phyloP scores from a whole-genome alignment of 2,113 vertebrate genomes.

The Poicephalus meyeri region DNA sequence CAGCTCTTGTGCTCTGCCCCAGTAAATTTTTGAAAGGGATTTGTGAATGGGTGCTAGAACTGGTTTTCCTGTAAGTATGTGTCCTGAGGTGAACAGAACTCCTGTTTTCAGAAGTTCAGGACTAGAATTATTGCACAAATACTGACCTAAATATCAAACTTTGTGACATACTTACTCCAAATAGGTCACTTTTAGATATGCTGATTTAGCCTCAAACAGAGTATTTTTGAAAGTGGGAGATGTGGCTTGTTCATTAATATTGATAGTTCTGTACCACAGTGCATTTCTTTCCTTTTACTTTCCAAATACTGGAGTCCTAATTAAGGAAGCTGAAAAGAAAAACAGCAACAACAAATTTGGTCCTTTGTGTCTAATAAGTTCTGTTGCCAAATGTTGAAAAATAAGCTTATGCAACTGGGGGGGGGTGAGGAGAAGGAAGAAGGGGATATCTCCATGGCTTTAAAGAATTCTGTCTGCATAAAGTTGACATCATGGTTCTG shows the following conservation, averaged over 20 bases:
- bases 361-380: slow-evolving; percentile 29
- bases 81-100: background rate
- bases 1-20: background rate
- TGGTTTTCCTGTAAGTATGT: background rate
- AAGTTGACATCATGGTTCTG: background rate
- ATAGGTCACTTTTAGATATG: background rate
- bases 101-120: background rate
- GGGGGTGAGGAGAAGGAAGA: background rate
- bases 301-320: slow-evolving; percentile 1
- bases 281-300: slow-evolving; percentile 1
- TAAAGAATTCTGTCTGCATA: background rate
- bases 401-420: slow-evolving; percentile 25
- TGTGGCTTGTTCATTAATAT: slow-evolving; percentile 20
- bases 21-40: background rate
- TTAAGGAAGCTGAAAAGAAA: slow-evolving; percentile 24
- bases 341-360: slow-evolving; percentile 18
- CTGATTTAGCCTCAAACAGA: slow-evolving; percentile 30
- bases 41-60: background rate
- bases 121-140: background rate
- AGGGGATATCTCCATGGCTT: background rate
- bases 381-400: slow-evolving; percentile 34
- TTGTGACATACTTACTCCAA: slow-evolving; percentile 34
- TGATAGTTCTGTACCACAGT: background rate
- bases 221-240: slow-evolving; percentile 33
- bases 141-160: background rate